These are phyloP conservation scores for Charina bottae DNA, from an alignment of 2,113 vertebrate genomes.

Conservation along the genomic window DNA sequence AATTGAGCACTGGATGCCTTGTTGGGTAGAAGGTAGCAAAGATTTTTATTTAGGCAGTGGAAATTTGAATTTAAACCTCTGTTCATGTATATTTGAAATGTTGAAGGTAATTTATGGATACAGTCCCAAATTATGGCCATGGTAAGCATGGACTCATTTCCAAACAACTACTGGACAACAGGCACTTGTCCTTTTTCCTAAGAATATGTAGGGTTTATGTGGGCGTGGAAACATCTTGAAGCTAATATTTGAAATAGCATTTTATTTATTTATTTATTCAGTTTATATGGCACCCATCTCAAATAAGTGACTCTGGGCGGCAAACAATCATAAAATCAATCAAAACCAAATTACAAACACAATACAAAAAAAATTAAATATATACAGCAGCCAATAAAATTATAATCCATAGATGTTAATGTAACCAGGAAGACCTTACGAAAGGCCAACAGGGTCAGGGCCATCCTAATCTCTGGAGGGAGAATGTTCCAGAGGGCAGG, in stretches of 20 bases:
- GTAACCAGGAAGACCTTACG: too few relatives aligned
- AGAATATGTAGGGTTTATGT: background rate
- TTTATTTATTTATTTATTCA: too few relatives aligned
- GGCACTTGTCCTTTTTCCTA: background rate
- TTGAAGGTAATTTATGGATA: background rate
- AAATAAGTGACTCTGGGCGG: too few relatives aligned
- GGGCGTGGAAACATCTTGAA: background rate
- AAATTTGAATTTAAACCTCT: background rate
- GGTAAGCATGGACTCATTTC: background rate
- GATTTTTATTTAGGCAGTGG: background rate
- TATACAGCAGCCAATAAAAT: too few relatives aligned
- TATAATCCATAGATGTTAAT: too few relatives aligned
- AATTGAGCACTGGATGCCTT: background rate
- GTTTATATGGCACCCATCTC: too few relatives aligned
- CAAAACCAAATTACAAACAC: too few relatives aligned
- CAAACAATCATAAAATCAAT: too few relatives aligned
- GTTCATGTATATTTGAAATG: background rate
- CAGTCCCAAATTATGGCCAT: background rate
- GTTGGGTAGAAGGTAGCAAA: background rate
- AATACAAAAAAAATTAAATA: too few relatives aligned
- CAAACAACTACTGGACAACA: background rate
- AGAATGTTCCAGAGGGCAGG: too few relatives aligned
- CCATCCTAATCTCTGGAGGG: too few relatives aligned
- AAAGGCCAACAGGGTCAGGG: too few relatives aligned
- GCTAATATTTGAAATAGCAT: background rate